These are phyloP conservation scores for Astreopora myriophthalma DNA, from an alignment of 64 coral and sea anemone species.

Conservation along the genomic window DNA sequence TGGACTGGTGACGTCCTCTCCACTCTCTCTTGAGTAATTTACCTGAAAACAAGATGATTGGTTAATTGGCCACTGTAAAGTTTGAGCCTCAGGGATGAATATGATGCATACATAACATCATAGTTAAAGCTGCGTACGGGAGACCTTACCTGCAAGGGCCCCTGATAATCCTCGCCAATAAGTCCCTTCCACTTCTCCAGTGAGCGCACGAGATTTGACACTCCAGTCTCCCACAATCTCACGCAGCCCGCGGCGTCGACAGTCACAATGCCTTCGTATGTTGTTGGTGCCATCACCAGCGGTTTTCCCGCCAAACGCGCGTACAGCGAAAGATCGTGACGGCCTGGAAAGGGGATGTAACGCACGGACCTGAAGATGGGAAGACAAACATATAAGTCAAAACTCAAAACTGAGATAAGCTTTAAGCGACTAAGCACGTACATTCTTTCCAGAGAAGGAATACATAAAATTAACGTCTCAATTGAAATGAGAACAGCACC, in stretches of 20 bases:
- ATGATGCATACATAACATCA: too few relatives aligned
- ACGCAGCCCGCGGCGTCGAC: constrained; percentile 79
- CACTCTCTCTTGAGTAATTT: constrained; percentile 86
- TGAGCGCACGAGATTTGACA: constrained; percentile 76
- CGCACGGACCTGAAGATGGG: constrained; percentile 21
- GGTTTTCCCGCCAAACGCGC: constrained; percentile 65
- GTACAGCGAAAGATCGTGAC: constrained; percentile 51
- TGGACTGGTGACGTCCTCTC: constrained; percentile 76
- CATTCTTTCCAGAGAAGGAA: too few relatives aligned
- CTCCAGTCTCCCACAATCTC: constrained; percentile 94
- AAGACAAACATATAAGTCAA: not conserved
- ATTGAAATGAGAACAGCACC: not conserved
- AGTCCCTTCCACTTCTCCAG: constrained; percentile 90
- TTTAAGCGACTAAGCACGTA: too few relatives aligned
- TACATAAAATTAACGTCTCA: too few relatives aligned
- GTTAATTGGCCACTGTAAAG: not conserved
- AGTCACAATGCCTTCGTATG: constrained; percentile 86
- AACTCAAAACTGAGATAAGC: not conserved
- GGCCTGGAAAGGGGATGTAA: constrained; percentile 80
- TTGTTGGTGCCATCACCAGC: constrained; percentile 68
- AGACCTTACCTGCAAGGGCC: constrained; percentile 76
- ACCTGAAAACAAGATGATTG: constrained; percentile 34
- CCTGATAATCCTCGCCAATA: constrained; percentile 79
- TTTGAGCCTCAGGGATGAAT: not conserved
- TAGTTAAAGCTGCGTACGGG: not conserved